Evolutionary conservation across 2,797 vertebrate genomes (phyloP), one percentile per base, ranked within the genome.

Genomic region (Mormyrops attenuatus): DNA sequence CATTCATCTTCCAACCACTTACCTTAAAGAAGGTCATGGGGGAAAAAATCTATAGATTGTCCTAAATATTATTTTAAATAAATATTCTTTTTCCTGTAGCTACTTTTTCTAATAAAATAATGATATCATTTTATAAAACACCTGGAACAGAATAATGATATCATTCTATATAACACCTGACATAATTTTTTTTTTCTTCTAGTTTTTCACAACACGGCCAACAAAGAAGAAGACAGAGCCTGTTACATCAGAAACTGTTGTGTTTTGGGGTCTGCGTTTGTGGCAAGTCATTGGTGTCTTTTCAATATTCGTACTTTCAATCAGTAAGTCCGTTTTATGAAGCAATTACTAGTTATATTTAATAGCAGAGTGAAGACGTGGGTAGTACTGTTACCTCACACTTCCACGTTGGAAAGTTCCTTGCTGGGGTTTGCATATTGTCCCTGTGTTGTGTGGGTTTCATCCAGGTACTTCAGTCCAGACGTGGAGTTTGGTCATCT

Each of bases 281-380:
- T 99, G 98, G 98, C 98, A 99, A 95, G 97, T 99, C 92, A 96
- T 99, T 49, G 98, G 98, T 55, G 98, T 99, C 94, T 99, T 99
- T 92, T 95, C 98, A 1, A 94, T 99, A 93, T 99, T 99, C 91
- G 95, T 96, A 92, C 90, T 99, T 89, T 96, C 97, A 89, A 93
- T 99, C 90, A 96, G 98, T 99, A 94, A 97, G 98, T 98, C 17
- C 0, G 7, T 55, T 87, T 87, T 87, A 34, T 34, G 15, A 20
- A 87, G 41, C 30, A 57, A 87, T n/a, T 57, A 38, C 49, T 11
- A 30, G n/a, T 17, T 87, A 7, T 85, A 50, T 85, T 50, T 13
- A 5, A 85, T 5, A 8, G 22, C n/a, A 80, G 38, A 80, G 38
- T 80, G 73, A 44, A n/a, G 73, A 15, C 17, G 0, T 44, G 17